Conservation (phyloP, 2,797 vertebrate genomes). For the Sandelia bainsii region DNA sequence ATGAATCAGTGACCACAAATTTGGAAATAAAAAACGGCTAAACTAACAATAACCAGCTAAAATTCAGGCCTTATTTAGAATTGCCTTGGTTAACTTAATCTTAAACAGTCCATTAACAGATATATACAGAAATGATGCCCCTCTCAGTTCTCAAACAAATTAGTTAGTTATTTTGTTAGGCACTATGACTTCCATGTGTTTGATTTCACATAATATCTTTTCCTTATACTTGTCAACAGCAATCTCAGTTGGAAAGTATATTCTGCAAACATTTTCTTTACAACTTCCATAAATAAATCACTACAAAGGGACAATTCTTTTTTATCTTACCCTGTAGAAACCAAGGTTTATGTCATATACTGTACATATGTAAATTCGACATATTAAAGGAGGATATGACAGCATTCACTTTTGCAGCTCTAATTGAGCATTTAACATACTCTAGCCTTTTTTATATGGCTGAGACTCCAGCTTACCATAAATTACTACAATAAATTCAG, state of each 20-base stretch:
- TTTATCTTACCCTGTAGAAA: neutral
- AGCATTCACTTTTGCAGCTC: neutral
- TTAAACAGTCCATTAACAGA: neutral
- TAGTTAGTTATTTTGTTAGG: neutral
- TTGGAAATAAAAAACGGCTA: no score
- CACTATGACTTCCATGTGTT: neutral
- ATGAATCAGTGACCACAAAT: no score
- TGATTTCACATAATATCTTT: conserved; percentile 2
- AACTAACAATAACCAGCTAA: neutral
- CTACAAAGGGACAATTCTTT: no score
- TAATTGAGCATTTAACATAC: neutral
- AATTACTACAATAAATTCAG: neutral
- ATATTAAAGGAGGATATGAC: no score
- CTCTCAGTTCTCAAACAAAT: neutral
- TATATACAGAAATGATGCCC: no score
- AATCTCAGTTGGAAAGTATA: neutral
- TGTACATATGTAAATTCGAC: neutral
- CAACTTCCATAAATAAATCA: conserved; percentile 19
- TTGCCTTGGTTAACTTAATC: neutral
- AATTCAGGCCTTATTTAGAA: neutral
- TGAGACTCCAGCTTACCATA: neutral
- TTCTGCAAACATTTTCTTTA: conserved; percentile 10
- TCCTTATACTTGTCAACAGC: conserved; percentile 6
- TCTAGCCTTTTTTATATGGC: no score
- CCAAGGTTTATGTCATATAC: neutral